These are phyloP conservation scores for Thunnus maccoyii DNA, from an alignment of 2,113 vertebrate genomes.

Conservation along the genomic window DNA sequence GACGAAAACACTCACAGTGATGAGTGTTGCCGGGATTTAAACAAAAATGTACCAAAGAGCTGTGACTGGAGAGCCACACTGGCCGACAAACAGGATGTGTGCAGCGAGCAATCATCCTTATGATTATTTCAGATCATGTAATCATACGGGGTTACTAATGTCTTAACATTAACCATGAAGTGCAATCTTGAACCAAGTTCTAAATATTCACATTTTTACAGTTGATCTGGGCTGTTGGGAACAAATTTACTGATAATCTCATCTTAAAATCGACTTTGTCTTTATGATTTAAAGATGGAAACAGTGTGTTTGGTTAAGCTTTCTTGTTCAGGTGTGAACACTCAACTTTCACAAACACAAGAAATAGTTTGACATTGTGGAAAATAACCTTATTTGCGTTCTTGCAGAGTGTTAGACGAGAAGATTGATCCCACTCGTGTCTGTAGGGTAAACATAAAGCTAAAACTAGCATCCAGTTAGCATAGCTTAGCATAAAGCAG, in stretches of 20 bases:
- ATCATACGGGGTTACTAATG: not conserved
- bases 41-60: not conserved
- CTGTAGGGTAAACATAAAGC: not conserved
- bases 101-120: not conserved
- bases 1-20: not conserved
- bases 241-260: not conserved
- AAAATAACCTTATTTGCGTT: not conserved
- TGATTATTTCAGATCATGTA: not conserved
- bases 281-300: not conserved
- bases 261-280: not conserved
- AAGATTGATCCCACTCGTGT: not conserved
- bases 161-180: slow-evolving; percentile 4
- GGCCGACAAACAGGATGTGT: not conserved
- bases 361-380: not conserved
- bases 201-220: not conserved
- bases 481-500: not conserved
- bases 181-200: not conserved
- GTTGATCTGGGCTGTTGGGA: not conserved
- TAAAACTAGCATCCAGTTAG: slow-evolving; percentile 5
- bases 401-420: not conserved
- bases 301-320: not conserved
- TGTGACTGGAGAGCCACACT: not conserved
- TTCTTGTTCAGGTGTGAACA: not conserved
- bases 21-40: not conserved
- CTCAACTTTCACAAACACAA: not conserved